Conservation (phyloP, 2,797 vertebrate genomes). For the Valencia hispanica region DNA sequence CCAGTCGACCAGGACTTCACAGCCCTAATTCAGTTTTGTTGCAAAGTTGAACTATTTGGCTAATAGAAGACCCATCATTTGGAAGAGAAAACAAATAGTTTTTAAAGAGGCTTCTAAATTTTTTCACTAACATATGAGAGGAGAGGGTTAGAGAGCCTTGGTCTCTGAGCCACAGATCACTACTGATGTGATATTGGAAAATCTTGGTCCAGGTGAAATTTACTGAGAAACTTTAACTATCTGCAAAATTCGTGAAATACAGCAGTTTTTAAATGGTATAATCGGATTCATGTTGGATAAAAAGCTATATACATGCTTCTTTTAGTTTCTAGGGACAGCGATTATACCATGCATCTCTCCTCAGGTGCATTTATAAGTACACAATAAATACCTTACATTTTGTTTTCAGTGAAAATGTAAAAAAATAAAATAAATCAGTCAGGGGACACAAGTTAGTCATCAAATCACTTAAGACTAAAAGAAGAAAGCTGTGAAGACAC, state of each 20-base stretch:
- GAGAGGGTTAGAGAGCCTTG: no score
- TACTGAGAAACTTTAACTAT: no score
- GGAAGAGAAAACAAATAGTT: no score
- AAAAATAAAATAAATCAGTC: neutral
- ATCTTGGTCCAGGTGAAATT: neutral
- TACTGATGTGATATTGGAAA: neutral
- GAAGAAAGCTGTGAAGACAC: neutral
- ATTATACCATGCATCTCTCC: neutral
- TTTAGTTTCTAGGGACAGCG: neutral
- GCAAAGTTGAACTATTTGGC: no score
- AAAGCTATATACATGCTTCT: neutral
- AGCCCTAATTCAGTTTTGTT: no score
- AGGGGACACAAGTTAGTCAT: neutral
- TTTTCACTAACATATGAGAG: no score
- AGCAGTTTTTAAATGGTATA: neutral
- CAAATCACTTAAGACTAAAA: neutral
- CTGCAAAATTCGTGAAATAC: neutral
- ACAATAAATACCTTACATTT: neutral
- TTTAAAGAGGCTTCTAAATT: no score
- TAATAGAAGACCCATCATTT: no score
- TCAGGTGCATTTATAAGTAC: neutral
- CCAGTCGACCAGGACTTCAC: no score
- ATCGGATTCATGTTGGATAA: neutral
- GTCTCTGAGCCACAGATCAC: neutral
- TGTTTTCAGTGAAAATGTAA: neutral